A percentile compares a stretch with the other conserved stretches of the same genome.
These are phyloP conservation scores for Pseudomyrmex pallidus DNA, from an alignment of 1,140 invertebrate genomes.

Conservation along the genomic window DNA sequence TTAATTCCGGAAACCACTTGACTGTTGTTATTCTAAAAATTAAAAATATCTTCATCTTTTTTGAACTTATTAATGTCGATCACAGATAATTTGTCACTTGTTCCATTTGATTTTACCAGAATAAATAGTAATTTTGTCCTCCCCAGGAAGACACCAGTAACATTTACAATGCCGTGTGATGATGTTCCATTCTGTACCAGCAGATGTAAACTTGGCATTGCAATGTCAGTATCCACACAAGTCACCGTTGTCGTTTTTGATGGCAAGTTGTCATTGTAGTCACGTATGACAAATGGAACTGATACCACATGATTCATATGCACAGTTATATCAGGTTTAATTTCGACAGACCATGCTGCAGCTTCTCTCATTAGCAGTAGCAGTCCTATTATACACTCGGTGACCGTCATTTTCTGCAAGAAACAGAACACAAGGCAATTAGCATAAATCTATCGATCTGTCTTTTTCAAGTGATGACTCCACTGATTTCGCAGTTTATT, in stretches of 20 bases:
- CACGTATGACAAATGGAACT: slow-evolving; percentile 58
- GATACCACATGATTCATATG: slow-evolving; percentile 62
- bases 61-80: not conserved
- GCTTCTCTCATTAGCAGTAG: slow-evolving; percentile 36
- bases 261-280: not conserved
- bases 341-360: slow-evolving; percentile 8
- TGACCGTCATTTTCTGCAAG: slow-evolving; percentile 58
- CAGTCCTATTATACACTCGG: slow-evolving; percentile 15
- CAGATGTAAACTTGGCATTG: not conserved
- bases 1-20: slow-evolving; percentile 84
- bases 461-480: not conserved
- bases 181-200: slow-evolving; percentile 56
- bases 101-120: slow-evolving; percentile 43
- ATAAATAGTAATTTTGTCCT: slow-evolving; percentile 79
- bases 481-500: not conserved
- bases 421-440: not conserved
- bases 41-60: slow-evolving; percentile 11
- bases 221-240: not conserved
- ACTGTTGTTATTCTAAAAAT: slow-evolving; percentile 37
- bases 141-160: slow-evolving; percentile 88
- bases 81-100: slow-evolving; percentile 33
- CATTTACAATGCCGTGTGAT: slow-evolving; percentile 81
- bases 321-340: slow-evolving; percentile 30
- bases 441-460: not conserved
- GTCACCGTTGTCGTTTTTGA: not conserved